phyloP scores from a whole-genome alignment of 2,797 vertebrate species.

The Alosa sapidissima region DNA sequence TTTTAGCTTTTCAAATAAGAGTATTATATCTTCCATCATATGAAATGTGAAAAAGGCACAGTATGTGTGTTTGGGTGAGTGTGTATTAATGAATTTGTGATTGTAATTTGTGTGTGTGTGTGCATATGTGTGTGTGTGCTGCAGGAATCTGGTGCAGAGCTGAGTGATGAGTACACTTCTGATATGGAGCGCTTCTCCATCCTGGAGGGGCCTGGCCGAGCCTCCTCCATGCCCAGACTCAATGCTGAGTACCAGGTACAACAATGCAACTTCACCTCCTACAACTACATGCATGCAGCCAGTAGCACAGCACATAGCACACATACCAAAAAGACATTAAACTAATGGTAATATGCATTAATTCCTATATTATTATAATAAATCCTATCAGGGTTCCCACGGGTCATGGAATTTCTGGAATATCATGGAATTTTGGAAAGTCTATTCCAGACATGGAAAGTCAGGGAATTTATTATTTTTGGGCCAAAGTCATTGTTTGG shows the following conservation, averaged over 20 bases:
- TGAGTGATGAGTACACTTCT: constrained; percentile 78
- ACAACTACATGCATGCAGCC: not conserved
- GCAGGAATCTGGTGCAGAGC: constrained; percentile 81
- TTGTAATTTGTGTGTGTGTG: not conserved
- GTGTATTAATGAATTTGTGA: not conserved
- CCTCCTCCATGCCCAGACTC: constrained; percentile 92
- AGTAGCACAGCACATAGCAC: not conserved
- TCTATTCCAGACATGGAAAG: no score
- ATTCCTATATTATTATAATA: no score
- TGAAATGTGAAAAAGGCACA: no score
- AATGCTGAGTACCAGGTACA: constrained; percentile 80
- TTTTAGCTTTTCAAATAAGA: no score
- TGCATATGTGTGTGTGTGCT: constrained; percentile 29
- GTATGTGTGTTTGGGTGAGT: not conserved
- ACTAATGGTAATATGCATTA: not conserved
- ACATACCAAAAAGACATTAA: not conserved
- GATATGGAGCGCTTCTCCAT: constrained; percentile 78
- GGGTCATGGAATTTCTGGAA: no score
- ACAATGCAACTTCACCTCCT: not conserved
- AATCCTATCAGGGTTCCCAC: not conserved
- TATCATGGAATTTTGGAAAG: no score
- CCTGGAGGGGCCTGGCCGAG: constrained; percentile 87
- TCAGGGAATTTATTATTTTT: no score
- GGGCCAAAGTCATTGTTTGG: no score
- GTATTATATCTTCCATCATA: no score